Conservation (phyloP, 2,797 vertebrate genomes). For the Lycodopsis pacificus region DNA sequence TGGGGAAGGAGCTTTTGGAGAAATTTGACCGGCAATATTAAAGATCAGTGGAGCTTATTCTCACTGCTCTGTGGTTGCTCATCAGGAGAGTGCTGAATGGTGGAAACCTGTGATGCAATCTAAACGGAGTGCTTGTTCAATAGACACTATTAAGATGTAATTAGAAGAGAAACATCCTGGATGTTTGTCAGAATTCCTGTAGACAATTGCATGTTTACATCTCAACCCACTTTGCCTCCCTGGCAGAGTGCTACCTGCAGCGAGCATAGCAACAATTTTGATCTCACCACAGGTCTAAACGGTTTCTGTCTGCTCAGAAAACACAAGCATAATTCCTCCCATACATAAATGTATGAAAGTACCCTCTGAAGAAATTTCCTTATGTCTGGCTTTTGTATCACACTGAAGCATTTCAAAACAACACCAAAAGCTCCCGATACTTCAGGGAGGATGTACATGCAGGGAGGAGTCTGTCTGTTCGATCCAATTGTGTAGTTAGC, state of each 20-base stretch:
- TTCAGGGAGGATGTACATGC: background rate
- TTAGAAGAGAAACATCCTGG: conserved; percentile 49
- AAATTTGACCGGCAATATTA: conserved; percentile 37
- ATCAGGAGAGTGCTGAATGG: conserved; percentile 38
- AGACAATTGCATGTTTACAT: conserved; percentile 65
- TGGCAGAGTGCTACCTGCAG: conserved; percentile 55
- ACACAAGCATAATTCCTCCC: conserved; percentile 8
- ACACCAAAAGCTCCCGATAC: conserved; percentile 17
- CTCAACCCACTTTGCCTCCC: conserved; percentile 44
- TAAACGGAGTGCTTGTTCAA: conserved; percentile 38
- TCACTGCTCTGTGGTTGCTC: conserved; percentile 25
- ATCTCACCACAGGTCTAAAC: conserved; percentile 63
- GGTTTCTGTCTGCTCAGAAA: conserved; percentile 42
- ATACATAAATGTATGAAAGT: conserved; percentile 51
- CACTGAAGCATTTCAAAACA: conserved; percentile 16
- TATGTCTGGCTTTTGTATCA: conserved; percentile 40
- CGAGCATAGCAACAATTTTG: conserved; percentile 42
- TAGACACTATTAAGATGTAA: conserved; percentile 49
- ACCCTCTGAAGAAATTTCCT: conserved; percentile 15
- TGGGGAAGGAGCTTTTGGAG: conserved; percentile 29
- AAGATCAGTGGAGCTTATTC: conserved; percentile 42
- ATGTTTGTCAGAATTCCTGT: conserved; percentile 42
- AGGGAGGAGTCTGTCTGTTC: background rate
- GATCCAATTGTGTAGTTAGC: background rate
- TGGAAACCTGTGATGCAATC: conserved; percentile 27